Evolutionary conservation across 2,888 invertebrate species (phyloP).

Genomic region (Caenorhabditis macrosperma): DNA sequence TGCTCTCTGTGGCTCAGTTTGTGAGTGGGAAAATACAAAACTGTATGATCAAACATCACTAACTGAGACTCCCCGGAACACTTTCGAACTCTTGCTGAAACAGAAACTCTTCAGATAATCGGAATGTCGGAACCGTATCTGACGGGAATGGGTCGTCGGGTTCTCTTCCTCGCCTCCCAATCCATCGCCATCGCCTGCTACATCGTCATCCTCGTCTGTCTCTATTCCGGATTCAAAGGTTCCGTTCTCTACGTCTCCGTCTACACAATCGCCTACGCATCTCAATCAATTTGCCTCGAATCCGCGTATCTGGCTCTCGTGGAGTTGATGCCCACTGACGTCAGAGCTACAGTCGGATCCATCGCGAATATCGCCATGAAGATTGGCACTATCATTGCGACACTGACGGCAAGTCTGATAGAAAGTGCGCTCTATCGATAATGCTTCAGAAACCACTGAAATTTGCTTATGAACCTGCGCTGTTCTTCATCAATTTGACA

Average conservation of each 20-base stretch:
- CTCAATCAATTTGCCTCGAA: conserved; percentile 54
- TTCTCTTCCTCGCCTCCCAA: conserved; percentile 48
- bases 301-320: conserved; percentile 46
- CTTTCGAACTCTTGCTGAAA: too few relatives aligned
- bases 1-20: conserved; percentile 40
- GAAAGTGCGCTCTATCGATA: background rate
- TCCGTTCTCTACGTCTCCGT: conserved; percentile 16
- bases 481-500: conserved; percentile 49
- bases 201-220: conserved; percentile 22
- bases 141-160: conserved; percentile 44
- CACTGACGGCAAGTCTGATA: conserved; percentile 24
- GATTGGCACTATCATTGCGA: conserved; percentile 45
- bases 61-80: too few relatives aligned
- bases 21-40: too few relatives aligned
- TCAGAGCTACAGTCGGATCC: conserved; percentile 44
- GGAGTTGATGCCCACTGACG: conserved; percentile 60
- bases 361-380: conserved; percentile 48
- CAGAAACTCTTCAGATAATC: conserved; percentile 47
- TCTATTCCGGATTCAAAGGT: conserved; percentile 27
- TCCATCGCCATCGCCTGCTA: conserved; percentile 45
- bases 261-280: conserved; percentile 48
- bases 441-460: conserved; percentile 46
- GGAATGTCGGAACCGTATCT: conserved; percentile 49
- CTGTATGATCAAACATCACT: too few relatives aligned
- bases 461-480: conserved; percentile 41